Evolutionary conservation across 1,140 invertebrate species (phyloP), one percentile per base, ranked within the genome.

Genomic region (silkworm (Bombyx mori)): DNA sequence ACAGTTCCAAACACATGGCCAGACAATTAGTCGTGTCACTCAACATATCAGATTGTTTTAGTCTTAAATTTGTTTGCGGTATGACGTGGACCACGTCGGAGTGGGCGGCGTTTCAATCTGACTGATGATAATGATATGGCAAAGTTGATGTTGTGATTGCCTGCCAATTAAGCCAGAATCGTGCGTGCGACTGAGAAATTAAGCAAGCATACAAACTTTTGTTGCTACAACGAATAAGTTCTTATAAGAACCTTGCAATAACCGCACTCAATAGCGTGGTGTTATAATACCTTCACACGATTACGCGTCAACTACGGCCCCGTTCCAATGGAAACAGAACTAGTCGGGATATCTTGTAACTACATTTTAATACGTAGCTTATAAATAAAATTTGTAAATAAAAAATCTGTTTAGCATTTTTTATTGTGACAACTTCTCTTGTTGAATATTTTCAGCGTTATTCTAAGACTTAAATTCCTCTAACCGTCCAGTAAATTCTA

Each of bases 111-210:
- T 35, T 35, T 35, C 26, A 35, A 35, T 35, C 61, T 47, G 60
- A 57, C 59, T 49, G 12, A 49, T 49, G 22, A 49, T 49, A 68
- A 65, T 57, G 60, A 67, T 60, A 71, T 52, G 59, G 62, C 53
- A 59, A 66, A 61, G 44, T 63, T 70, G 66, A 70, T 62, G 63
- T 66, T 70, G 70, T 69, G 73, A 79, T 75, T 73, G 69, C 65
- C 66, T 75, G 67, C 66, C 66, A 69, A 75, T 75, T 70, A 69
- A 71, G 54, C 68, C 66, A 50, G 52, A 55, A 42, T 50, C 57
- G 64, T 79, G 77, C 80, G 79, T 82, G 82, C 62, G 82, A 77
- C 73, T 86, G 75, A 73, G 77, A 83, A 78, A 81, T 82, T 77
- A 78, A 76, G 74, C 72, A 79, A 83, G 68, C 71, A 71, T 77